Evolutionary conservation across 2,113 vertebrate species (phyloP).

Genomic region (Oreotrochilus melanogaster): DNA sequence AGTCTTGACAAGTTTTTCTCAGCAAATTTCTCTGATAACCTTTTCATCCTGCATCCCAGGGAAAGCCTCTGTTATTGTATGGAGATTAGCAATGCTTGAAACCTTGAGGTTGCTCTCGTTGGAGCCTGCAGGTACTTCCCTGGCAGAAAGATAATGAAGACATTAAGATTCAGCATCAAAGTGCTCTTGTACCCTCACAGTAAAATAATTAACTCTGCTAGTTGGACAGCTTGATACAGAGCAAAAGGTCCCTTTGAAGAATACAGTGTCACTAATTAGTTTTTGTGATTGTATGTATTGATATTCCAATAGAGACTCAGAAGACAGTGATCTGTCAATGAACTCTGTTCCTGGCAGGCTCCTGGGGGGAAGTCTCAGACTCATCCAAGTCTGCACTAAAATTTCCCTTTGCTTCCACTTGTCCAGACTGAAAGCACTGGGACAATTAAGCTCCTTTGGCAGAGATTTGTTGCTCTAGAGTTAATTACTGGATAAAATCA

Average conservation of each 20-base stretch:
- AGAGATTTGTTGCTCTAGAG: background rate
- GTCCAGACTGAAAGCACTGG: accelerated
- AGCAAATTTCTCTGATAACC: background rate
- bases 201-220: conserved; percentile 16
- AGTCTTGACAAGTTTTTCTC: background rate
- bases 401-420: background rate
- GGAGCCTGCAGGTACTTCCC: background rate
- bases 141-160: background rate
- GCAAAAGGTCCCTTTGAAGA: conserved; percentile 5
- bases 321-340: background rate
- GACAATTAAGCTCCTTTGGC: background rate
- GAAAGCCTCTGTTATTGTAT: background rate
- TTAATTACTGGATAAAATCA: background rate
- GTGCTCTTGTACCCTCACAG: background rate
- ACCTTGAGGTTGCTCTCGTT: background rate
- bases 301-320: background rate
- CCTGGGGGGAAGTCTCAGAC: background rate
- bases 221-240: background rate
- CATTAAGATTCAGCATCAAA: background rate
- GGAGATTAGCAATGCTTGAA: background rate
- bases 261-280: background rate
- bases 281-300: background rate
- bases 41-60: background rate
- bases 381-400: background rate
- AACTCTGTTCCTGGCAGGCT: background rate